These are phyloP conservation scores for Euschistus heros DNA, from an alignment of 1,140 invertebrate species.

Conservation along the genomic window DNA sequence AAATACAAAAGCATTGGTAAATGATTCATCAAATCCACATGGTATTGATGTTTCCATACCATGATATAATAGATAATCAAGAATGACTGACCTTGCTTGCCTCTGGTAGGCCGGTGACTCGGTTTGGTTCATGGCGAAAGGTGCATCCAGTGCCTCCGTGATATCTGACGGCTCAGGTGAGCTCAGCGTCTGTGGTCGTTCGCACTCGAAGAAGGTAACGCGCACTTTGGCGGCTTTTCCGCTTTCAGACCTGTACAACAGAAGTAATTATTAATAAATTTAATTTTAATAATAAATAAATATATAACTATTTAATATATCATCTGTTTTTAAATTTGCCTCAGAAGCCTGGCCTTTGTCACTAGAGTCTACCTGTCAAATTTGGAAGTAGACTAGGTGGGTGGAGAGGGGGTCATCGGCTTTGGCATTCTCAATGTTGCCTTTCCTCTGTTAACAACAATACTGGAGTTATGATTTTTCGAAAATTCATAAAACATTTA, in stretches of 20 bases:
- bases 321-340: no score
- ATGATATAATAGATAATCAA: background rate
- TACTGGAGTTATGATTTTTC: no score
- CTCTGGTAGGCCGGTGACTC: constrained; percentile 41
- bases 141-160: constrained; percentile 39
- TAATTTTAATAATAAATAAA: background rate
- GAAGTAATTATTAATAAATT: background rate
- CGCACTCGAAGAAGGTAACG: constrained; percentile 68
- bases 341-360: no score
- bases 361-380: no score
- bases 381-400: no score
- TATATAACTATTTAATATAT: background rate
- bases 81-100: constrained; percentile 45
- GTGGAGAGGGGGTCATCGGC: no score
- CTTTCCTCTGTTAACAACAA: no score
- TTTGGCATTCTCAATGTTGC: no score
- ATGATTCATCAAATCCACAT: no score
- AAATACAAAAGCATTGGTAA: no score
- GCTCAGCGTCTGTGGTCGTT: constrained; percentile 56
- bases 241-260: constrained; percentile 8
- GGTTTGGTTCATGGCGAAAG: constrained; percentile 31
- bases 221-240: constrained; percentile 50
- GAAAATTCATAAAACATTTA: no score
- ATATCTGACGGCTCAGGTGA: constrained; percentile 43
- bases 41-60: no score